Percentiles rank a stretch among this genome's conserved stretches.
These are phyloP conservation scores for Tribolium castaneum DNA, from an alignment of 1,140 invertebrate genomes.

Conservation along the genomic window DNA sequence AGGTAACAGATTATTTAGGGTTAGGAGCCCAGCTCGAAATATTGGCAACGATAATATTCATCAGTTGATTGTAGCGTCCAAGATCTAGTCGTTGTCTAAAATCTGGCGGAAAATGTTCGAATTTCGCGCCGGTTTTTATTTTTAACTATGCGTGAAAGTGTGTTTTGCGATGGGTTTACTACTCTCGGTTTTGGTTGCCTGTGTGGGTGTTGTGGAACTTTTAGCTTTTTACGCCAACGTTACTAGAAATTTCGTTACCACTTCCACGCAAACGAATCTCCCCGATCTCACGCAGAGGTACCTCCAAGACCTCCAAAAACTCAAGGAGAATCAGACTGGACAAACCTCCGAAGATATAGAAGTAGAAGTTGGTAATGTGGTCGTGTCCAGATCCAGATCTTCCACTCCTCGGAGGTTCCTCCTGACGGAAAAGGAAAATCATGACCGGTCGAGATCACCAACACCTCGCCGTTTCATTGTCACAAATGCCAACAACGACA, in stretches of 20 bases:
- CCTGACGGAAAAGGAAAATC: conserved; percentile 45
- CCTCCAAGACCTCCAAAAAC: background rate
- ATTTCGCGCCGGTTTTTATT: conserved; percentile 39
- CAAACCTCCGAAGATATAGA: conserved; percentile 49
- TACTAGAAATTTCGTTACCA: conserved; percentile 48
- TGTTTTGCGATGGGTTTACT: conserved; percentile 72
- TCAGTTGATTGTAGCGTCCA: conserved; percentile 6
- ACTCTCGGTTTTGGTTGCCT: conserved; percentile 77
- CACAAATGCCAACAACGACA: conserved; percentile 38
- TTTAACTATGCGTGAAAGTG: conserved; percentile 25
- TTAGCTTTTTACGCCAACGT: conserved; percentile 70
- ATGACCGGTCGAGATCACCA: background rate
- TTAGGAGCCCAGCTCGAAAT: conserved; percentile 47
- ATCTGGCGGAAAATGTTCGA: conserved; percentile 35
- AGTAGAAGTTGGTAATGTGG: conserved; percentile 39
- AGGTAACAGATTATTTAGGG: conserved; percentile 53
- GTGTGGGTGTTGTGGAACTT: conserved; percentile 77
- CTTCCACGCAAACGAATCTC: background rate
- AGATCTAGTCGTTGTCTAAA: conserved; percentile 29
- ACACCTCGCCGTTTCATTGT: conserved; percentile 42
- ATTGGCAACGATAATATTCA: conserved; percentile 41
- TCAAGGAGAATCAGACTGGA: background rate
- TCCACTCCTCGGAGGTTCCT: conserved; percentile 49
- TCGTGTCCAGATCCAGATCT: conserved; percentile 39
- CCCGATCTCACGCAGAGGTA: background rate